Base-by-base conservation (phyloP, 2,113 vertebrate species). In the Prietella phreatophila region DNA sequence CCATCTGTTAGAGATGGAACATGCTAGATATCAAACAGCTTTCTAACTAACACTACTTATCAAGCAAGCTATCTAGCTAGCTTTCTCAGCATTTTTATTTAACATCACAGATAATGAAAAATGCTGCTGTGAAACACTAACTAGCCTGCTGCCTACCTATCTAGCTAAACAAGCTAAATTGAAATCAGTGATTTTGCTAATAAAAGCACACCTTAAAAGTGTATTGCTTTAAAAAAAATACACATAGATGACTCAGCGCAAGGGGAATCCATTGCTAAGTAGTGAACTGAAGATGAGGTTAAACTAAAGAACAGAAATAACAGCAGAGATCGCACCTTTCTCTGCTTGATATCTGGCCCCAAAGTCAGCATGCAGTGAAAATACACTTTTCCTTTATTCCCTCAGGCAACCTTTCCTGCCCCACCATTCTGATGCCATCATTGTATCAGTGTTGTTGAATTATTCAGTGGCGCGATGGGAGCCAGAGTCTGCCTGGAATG, bases 391-490 rank as follows among this genome's bases (percentile, higher is more conserved):
- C 78, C 69, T 63, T 63, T 67, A 73, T 87, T 88, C 84, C 82
- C 78, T 53, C 17, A 67, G 85, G 89, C 89, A 87, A 76, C 78
- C 71, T 88, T 76, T 86, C 76, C 65, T 65, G 83, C 87, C 86
- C 76, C 39, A 36, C 71, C 82, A 84, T 88, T 85, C 89, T 80
- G 87, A 82, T 87, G 80, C 82, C 58, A 58, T 71, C 85, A 47
- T 85, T 71, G 79, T 69, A 80, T 71, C 82, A 50, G 78, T 19
- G 55, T 85, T 80, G 86, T 87, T 92, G 88, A 87, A 90, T 90
- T 89, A 90, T 88, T 90, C 89, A 92, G 76, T 20, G 60, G 85
- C 22, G 42, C 47, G 36, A 60, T 53, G 78, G 85, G 79, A 90
- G 81, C 73, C 27, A 13, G 65, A 30, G 82, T 83, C 89, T 83